phyloP scores from a whole-genome alignment of 2,113 vertebrate genomes.

The Misgurnus mizolepis region DNA sequence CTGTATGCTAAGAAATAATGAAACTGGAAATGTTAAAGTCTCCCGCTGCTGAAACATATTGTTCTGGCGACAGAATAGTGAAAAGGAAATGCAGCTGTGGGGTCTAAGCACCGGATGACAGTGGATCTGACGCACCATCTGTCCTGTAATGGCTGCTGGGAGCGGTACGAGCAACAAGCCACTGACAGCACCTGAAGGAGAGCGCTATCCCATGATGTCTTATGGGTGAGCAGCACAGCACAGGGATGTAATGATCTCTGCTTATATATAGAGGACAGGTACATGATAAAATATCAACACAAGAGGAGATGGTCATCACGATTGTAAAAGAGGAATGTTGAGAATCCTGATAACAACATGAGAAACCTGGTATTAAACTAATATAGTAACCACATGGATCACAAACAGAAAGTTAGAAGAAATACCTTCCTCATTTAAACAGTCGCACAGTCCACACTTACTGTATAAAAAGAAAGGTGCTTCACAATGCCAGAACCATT shows the following conservation, averaged over 20 bases:
- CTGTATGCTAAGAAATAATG: background rate
- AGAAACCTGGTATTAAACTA: too few relatives aligned
- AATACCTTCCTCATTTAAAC: too few relatives aligned
- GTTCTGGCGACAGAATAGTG: background rate
- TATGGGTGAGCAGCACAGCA: background rate
- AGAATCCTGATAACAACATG: background rate
- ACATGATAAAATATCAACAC: background rate
- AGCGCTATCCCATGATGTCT: conserved; percentile 23
- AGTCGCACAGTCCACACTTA: too few relatives aligned
- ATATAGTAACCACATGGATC: too few relatives aligned
- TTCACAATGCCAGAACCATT: too few relatives aligned
- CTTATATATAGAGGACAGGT: background rate
- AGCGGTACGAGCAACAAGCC: conserved; percentile 12
- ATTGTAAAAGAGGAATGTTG: background rate
- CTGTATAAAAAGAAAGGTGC: too few relatives aligned
- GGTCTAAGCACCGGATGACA: background rate
- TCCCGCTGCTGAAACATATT: background rate
- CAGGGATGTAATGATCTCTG: background rate
- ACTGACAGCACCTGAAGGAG: conserved; percentile 22
- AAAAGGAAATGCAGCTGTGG: background rate
- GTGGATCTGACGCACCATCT: conserved; percentile 29
- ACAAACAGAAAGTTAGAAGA: background rate
- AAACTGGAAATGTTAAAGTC: background rate
- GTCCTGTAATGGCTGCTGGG: conserved; percentile 8
- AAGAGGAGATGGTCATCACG: background rate